A percentile compares a stretch with the other conserved stretches of the same genome.
Conservation (phyloP, 2,113 vertebrate species). For the Ciconia stormi region DNA sequence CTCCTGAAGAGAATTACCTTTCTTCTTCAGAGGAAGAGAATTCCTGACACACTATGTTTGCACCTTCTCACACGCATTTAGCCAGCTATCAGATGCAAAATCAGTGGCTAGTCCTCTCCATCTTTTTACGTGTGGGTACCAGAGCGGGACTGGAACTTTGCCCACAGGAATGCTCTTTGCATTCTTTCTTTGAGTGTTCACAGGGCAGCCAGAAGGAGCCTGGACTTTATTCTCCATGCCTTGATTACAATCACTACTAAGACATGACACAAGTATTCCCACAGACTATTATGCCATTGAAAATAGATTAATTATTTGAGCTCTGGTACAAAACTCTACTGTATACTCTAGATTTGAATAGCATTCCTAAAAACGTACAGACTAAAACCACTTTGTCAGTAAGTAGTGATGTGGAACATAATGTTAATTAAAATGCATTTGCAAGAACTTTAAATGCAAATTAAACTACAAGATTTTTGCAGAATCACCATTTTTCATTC, state of each 20-base stretch:
- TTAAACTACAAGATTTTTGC: slow-evolving; percentile 47
- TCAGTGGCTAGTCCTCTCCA: not conserved
- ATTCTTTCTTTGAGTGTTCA: not conserved
- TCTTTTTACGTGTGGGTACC: not conserved
- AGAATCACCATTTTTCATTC: slow-evolving; percentile 37
- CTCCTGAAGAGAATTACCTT: not conserved
- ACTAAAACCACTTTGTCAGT: slow-evolving; percentile 17
- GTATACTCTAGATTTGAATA: not conserved
- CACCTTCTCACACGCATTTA: not conserved
- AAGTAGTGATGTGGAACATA: slow-evolving; percentile 23
- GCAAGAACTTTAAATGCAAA: slow-evolving; percentile 51
- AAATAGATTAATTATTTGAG: not conserved
- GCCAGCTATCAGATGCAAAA: not conserved
- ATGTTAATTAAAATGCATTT: slow-evolving; percentile 65
- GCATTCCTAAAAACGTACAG: not conserved
- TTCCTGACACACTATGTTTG: not conserved
- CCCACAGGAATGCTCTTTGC: not conserved
- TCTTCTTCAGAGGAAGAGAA: not conserved
- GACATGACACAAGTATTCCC: not conserved
- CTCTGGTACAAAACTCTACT: not conserved
- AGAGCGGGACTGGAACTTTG: fast-evolving
- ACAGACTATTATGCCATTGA: not conserved
- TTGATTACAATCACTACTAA: not conserved
- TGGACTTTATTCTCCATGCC: not conserved
- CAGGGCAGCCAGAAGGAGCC: not conserved